These are phyloP conservation scores for Drosophila meridionalis DNA, from an alignment of 2,888 invertebrate species.

Conservation along the genomic window DNA sequence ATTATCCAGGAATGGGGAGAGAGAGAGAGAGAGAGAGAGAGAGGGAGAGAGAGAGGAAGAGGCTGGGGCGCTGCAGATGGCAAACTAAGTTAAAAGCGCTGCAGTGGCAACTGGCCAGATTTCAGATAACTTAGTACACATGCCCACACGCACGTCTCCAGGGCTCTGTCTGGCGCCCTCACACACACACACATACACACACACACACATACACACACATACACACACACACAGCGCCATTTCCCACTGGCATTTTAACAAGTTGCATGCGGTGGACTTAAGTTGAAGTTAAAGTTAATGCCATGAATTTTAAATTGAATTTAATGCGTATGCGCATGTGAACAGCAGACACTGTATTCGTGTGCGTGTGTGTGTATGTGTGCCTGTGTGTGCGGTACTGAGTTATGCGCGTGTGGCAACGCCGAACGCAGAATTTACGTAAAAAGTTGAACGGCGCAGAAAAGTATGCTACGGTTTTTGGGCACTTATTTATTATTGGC, in stretches of 20 bases:
- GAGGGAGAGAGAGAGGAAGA: not conserved
- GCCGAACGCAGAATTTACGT: conserved; percentile 65
- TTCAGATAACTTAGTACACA: conserved; percentile 54
- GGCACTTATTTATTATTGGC: conserved; percentile 79
- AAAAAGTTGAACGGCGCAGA: conserved; percentile 69
- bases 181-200: not conserved
- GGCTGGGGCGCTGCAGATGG: conserved; percentile 32
- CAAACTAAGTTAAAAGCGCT: conserved; percentile 73
- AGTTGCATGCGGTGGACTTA: conserved; percentile 79
- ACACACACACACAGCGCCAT: conserved; percentile 3
- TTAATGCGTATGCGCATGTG: conserved; percentile 68
- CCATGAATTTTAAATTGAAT: conserved; percentile 80
- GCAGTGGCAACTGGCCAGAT: conserved; percentile 61
- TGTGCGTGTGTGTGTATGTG: not conserved
- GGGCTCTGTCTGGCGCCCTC: not conserved
- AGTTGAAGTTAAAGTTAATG: conserved; percentile 79
- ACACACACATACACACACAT: not conserved
- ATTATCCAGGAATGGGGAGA: not conserved
- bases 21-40: not conserved
- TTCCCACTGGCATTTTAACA: conserved; percentile 62
- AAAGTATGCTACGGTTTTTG: conserved; percentile 70
- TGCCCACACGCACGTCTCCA: conserved; percentile 16
- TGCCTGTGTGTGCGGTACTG: conserved; percentile 2
- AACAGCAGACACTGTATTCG: conserved; percentile 16
- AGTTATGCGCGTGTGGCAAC: conserved; percentile 34